Percentiles rank a stretch among this genome's conserved stretches.
Evolutionary conservation across 2,113 vertebrate genomes (phyloP).

Genomic region (Melanerpes formicivorus): DNA sequence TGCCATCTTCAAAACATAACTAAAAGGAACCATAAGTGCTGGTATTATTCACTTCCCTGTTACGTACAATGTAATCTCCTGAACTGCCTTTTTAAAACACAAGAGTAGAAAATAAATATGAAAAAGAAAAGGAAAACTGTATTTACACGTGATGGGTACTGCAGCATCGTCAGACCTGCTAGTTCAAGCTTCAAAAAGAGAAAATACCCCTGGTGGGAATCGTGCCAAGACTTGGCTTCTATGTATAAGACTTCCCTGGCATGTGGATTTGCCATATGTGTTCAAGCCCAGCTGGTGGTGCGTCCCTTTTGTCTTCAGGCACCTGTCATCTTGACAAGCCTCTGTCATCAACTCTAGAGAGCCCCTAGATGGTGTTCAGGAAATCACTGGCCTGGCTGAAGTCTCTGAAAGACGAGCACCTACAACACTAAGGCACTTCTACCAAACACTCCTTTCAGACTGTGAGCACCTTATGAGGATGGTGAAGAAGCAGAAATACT

Average conservation of each 20-base stretch:
- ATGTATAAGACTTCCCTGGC: constrained; percentile 42
- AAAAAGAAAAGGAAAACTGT: constrained; percentile 63
- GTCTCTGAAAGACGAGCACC: not conserved
- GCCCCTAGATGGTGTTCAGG: not conserved
- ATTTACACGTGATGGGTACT: constrained; percentile 56
- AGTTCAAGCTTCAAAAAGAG: constrained; percentile 45
- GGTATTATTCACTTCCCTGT: constrained; percentile 87
- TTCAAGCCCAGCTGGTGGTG: constrained; percentile 53
- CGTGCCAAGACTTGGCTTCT: constrained; percentile 36
- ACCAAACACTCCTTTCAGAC: not conserved
- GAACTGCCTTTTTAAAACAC: constrained; percentile 86
- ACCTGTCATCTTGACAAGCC: constrained; percentile 31
- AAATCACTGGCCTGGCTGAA: not conserved
- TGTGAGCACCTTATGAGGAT: not conserved
- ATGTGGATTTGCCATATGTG: constrained; percentile 38
- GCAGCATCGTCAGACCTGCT: constrained; percentile 62
- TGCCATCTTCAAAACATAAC: constrained; percentile 79
- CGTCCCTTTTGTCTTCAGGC: constrained; percentile 20
- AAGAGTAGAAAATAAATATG: constrained; percentile 39
- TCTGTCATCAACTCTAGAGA: constrained; percentile 38
- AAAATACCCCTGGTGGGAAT: constrained; percentile 61
- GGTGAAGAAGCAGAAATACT: not conserved
- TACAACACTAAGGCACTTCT: not conserved
- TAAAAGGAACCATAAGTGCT: constrained; percentile 93
- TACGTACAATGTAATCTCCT: constrained; percentile 86